These are phyloP conservation scores for Aphyosemion australe DNA, from an alignment of 2,113 vertebrate species.

Conservation along the genomic window DNA sequence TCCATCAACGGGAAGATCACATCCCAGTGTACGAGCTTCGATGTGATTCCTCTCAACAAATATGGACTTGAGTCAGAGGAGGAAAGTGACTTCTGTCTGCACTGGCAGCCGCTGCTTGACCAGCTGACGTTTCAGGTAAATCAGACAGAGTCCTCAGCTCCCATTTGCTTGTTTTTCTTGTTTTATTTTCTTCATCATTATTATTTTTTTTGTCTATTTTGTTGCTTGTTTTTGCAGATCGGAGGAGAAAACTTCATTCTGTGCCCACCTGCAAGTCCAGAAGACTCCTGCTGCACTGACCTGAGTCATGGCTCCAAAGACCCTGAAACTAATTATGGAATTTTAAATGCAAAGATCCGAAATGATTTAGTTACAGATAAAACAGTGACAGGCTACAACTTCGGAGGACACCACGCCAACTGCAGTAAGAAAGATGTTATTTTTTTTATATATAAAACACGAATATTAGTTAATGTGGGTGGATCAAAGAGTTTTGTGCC, in stretches of 20 bases:
- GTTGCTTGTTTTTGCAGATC: conserved; percentile 36
- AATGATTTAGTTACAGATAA: fast-evolving
- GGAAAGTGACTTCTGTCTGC: conserved; percentile 63
- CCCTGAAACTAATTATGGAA: conserved; percentile 1
- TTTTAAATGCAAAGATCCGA: not conserved
- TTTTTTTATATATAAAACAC: not conserved
- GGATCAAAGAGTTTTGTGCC: too few species aligned
- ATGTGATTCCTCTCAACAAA: not conserved
- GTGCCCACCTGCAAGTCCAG: conserved; percentile 44
- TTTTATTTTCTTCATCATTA: not conserved
- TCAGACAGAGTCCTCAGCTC: not conserved
- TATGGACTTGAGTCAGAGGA: fast-evolving
- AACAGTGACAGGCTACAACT: conserved; percentile 17
- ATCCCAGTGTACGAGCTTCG: conserved; percentile 4
- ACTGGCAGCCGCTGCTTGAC: conserved; percentile 77
- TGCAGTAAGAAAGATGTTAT: conserved; percentile 67
- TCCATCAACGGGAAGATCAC: conserved; percentile 65
- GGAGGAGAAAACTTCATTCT: conserved; percentile 3
- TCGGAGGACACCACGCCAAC: fast-evolving
- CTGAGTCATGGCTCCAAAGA: not conserved
- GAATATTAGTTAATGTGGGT: not conserved
- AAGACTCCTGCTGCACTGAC: conserved; percentile 61
- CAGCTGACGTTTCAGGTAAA: conserved; percentile 61
- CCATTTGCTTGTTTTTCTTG: not conserved
- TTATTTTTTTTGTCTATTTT: not conserved